Evolutionary conservation across 2,797 vertebrate genomes (phyloP).

Genomic region (Melanotaenia maccullochi): DNA sequence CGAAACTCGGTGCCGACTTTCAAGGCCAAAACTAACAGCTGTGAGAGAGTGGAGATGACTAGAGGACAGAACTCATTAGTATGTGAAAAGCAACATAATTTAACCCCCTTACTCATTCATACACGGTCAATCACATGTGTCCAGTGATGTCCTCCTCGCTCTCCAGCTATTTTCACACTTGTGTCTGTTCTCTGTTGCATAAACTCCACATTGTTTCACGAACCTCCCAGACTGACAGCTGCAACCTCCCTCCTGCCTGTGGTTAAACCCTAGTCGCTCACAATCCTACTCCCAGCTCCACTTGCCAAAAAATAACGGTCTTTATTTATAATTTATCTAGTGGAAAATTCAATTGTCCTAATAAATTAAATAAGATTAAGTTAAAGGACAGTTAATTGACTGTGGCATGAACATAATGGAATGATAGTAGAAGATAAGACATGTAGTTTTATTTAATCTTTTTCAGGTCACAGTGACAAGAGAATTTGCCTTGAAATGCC

Average conservation of each 20-base stretch:
- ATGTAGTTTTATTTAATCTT: background rate
- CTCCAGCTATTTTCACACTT: slow-evolving; percentile 38
- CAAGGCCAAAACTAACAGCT: slow-evolving; percentile 71
- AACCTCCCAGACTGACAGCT: slow-evolving; percentile 72
- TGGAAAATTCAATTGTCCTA: slow-evolving; percentile 32
- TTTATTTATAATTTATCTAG: slow-evolving; percentile 50
- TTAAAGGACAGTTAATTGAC: background rate
- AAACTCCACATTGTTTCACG: slow-evolving; percentile 75
- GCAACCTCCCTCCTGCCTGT: slow-evolving; percentile 63
- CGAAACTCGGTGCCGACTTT: slow-evolving; percentile 59
- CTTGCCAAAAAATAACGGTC: slow-evolving; percentile 58
- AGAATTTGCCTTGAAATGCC: slow-evolving; percentile 23
- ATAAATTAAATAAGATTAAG: slow-evolving; percentile 30
- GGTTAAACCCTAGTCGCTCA: slow-evolving; percentile 43
- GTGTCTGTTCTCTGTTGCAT: slow-evolving; percentile 49
- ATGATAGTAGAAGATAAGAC: background rate
- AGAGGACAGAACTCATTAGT: slow-evolving; percentile 37
- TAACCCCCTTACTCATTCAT: slow-evolving; percentile 4
- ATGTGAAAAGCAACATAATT: slow-evolving; percentile 21
- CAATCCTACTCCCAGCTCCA: slow-evolving; percentile 36
- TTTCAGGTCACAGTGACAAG: slow-evolving; percentile 16
- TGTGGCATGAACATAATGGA: slow-evolving; percentile 4
- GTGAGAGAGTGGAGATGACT: slow-evolving; percentile 16
- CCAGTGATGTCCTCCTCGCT: slow-evolving; percentile 24
- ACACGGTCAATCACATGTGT: slow-evolving; percentile 10